These are phyloP conservation scores for Perca schrenkii DNA, from an alignment of 2,113 vertebrate species.

Conservation along the genomic window DNA sequence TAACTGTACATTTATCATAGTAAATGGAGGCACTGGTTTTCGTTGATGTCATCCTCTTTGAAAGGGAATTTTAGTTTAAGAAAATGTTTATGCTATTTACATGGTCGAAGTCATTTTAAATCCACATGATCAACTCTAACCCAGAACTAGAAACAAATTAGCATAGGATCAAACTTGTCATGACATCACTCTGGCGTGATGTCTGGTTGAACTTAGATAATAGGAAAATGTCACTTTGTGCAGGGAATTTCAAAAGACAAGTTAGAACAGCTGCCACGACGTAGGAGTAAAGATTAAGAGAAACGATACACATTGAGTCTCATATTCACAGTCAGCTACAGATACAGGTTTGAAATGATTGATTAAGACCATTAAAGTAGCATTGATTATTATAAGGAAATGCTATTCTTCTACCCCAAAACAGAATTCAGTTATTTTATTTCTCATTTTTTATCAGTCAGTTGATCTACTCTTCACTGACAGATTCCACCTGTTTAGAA, in stretches of 20 bases:
- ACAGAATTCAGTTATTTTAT: too few relatives aligned
- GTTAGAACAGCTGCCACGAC: neutral
- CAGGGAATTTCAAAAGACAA: slow-evolving; percentile 3
- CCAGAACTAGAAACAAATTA: neutral
- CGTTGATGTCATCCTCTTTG: neutral
- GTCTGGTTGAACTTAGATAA: neutral
- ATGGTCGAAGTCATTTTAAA: neutral
- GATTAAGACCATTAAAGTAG: neutral
- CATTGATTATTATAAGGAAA: neutral
- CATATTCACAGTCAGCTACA: neutral
- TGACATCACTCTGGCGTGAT: neutral
- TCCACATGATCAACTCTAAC: neutral
- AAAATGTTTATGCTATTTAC: neutral
- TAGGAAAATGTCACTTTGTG: neutral
- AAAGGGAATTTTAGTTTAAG: neutral
- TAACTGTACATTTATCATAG: neutral
- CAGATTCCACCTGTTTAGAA: neutral
- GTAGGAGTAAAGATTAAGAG: too few relatives aligned
- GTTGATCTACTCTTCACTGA: too few relatives aligned
- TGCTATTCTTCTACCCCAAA: neutral
- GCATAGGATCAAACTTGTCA: neutral
- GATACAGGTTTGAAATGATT: neutral
- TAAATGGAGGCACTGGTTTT: neutral
- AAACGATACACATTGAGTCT: neutral
- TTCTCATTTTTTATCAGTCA: neutral